Evolutionary conservation across 2,888 invertebrate genomes (phyloP).

Genomic region (Oegoconia quadripuncta): DNA sequence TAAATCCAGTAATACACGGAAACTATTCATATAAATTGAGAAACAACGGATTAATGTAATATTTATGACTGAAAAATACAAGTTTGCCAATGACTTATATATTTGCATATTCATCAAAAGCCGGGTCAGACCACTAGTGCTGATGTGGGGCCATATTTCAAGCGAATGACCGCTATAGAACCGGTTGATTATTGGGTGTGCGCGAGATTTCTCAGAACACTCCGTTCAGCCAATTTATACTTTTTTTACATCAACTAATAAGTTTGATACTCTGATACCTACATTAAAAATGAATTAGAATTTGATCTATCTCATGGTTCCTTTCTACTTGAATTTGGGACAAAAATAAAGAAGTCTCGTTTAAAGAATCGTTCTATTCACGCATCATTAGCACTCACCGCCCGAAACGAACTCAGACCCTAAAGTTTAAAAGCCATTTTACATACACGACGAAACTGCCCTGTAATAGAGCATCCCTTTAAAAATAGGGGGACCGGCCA

Average conservation of each 20-base stretch:
- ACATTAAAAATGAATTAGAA: slow-evolving; percentile 36
- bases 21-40: no score
- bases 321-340: background rate
- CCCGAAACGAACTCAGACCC: slow-evolving; percentile 55
- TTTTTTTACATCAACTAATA: slow-evolving; percentile 38
- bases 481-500: slow-evolving; percentile 66
- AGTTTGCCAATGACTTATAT: background rate
- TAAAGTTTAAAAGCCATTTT: slow-evolving; percentile 47
- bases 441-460: slow-evolving; percentile 44
- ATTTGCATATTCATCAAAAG: background rate
- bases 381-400: slow-evolving; percentile 64
- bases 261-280: slow-evolving; percentile 26
- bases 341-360: background rate
- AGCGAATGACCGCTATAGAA: slow-evolving; percentile 24
- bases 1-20: no score
- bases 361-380: slow-evolving; percentile 49
- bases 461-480: slow-evolving; percentile 56
- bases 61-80: background rate
- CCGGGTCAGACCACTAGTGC: background rate
- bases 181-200: slow-evolving; percentile 23
- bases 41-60: background rate
- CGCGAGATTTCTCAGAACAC: slow-evolving; percentile 23
- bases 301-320: slow-evolving; percentile 16
- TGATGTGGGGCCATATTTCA: background rate
- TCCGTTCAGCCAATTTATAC: slow-evolving; percentile 35